phyloP scores from a whole-genome alignment of 2,113 vertebrate genomes.

The Rousettus leschenaultii region DNA sequence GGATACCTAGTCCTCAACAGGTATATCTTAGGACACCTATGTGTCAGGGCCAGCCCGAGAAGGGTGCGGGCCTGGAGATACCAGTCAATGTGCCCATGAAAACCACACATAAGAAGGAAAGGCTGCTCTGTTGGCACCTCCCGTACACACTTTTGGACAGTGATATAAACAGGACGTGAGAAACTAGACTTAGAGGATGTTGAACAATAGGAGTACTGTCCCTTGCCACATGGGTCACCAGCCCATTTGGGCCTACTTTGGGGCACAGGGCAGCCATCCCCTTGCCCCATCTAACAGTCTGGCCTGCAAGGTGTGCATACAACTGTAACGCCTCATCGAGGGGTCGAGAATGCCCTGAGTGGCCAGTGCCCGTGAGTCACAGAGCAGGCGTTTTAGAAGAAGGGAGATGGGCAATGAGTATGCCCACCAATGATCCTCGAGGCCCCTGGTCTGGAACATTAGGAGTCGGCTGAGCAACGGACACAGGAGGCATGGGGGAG shows the following conservation, averaged over 20 bases:
- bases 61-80: background rate
- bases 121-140: background rate
- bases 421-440: background rate
- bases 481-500: slow-evolving; percentile 8
- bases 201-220: background rate
- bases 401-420: background rate
- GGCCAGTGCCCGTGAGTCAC: background rate
- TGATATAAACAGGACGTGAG: background rate
- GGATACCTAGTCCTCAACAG: background rate
- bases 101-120: background rate
- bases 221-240: background rate
- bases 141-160: background rate
- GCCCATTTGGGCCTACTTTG: background rate
- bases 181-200: background rate
- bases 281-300: background rate
- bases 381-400: background rate
- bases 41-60: background rate
- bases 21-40: background rate
- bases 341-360: background rate
- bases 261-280: background rate
- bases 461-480: slow-evolving; percentile 55
- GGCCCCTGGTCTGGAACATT: background rate
- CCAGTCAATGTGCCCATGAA: background rate
- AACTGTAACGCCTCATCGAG: background rate
- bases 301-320: background rate